These are phyloP conservation scores for Rotaria magnacalcarata DNA, from an alignment of 2,888 invertebrate species.

Conservation along the genomic window DNA sequence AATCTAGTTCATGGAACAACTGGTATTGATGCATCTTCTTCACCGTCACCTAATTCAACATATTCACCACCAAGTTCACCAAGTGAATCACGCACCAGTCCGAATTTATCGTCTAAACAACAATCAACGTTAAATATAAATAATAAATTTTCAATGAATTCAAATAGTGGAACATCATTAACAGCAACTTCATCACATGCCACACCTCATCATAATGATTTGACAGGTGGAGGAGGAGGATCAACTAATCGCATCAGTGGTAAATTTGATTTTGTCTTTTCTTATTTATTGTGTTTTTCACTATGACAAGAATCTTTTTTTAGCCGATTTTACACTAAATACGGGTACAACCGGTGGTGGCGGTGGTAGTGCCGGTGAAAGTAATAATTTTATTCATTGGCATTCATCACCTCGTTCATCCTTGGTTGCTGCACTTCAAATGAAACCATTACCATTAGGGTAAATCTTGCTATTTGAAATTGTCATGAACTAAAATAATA, in stretches of 20 bases:
- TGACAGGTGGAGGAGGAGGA: neutral
- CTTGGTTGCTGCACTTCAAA: constrained; percentile 18
- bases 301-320: neutral
- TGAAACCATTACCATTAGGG: constrained; percentile 31
- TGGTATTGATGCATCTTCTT: neutral
- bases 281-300: neutral
- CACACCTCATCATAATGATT: constrained; percentile 7
- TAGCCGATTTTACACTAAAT: constrained; percentile 27
- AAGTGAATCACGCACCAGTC: constrained; percentile 34
- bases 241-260: neutral
- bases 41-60: constrained; percentile 17
- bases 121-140: neutral
- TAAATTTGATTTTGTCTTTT: neutral
- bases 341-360: neutral
- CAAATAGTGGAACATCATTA: neutral
- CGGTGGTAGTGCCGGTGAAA: neutral
- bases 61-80: constrained; percentile 32
- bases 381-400: constrained; percentile 29
- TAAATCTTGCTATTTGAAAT: neutral
- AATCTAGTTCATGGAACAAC: constrained; percentile 14
- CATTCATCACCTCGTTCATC: constrained; percentile 26
- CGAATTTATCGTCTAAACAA: neutral
- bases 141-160: neutral
- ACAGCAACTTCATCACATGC: neutral
- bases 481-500: neutral